Evolutionary conservation across 1,140 invertebrate species (phyloP).

Genomic region (Oscheius sp.): DNA sequence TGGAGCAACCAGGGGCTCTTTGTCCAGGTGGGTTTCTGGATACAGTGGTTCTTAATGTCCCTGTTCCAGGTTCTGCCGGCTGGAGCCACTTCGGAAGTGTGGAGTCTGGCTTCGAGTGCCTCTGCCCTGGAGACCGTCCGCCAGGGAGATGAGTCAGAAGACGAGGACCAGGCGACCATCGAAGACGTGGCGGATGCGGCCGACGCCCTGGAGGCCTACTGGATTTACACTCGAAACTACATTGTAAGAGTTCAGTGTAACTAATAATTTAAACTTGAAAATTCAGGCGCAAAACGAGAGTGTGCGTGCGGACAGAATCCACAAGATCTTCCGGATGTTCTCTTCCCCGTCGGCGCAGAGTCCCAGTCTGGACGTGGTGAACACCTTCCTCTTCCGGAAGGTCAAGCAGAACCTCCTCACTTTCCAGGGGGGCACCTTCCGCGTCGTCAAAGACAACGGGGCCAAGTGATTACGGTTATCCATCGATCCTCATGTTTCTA

Average conservation of each 20-base stretch:
- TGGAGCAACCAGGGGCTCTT: constrained; percentile 79
- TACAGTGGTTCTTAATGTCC: background rate
- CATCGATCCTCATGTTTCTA: too few relatives aligned
- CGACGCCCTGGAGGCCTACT: constrained; percentile 86
- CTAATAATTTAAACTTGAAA: constrained; percentile 1
- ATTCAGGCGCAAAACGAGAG: constrained; percentile 70
- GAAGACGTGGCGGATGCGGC: constrained; percentile 90
- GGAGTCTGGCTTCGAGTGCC: background rate
- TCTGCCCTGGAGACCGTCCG: constrained; percentile 62
- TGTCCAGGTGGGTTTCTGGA: constrained; percentile 70
- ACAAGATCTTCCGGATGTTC: constrained; percentile 95
- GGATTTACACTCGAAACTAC: constrained; percentile 63
- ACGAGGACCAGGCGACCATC: constrained; percentile 73
- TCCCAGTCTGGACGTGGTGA: constrained; percentile 44
- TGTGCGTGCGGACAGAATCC: constrained; percentile 85
- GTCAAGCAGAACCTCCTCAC: constrained; percentile 32
- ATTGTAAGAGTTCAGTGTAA: constrained; percentile 48
- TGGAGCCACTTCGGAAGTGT: constrained; percentile 77
- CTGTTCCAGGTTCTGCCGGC: constrained; percentile 66
- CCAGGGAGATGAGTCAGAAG: constrained; percentile 32
- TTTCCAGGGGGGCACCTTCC: constrained; percentile 24
- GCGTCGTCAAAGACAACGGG: constrained; percentile 12
- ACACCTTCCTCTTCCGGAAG: constrained; percentile 53
- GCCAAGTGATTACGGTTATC: too few relatives aligned
- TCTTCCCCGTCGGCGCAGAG: constrained; percentile 62